Base-by-base conservation (phyloP, 2,113 vertebrate genomes). In the Polypterus bichir region DNA sequence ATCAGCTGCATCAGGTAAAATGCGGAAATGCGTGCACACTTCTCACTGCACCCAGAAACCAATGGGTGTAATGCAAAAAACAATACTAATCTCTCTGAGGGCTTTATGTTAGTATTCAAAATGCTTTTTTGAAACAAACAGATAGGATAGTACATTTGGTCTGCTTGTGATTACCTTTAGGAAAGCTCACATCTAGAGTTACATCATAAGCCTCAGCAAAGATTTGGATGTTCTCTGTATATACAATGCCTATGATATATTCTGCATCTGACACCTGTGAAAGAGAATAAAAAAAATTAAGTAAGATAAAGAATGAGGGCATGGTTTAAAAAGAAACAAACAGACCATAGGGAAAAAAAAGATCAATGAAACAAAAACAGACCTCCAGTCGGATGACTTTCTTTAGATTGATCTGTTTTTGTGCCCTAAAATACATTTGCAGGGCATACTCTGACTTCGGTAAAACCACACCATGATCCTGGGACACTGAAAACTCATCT, bases 181-280 rank as follows among this genome's bases (percentile, higher is more conserved):
- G 77, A 64, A 92, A 85, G 65, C 60, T 77, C 62, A 97, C 88
- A 65, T 74, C 84, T 76, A 97, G 61, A 46, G 81, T 67, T 3
- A 93, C 68, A 27, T 95, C 91, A 3, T 90, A 94, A 2, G 88
- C 85, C 56, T 98, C 94, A 0, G 89, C 91, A n/a, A 77, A 51
- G 59, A 98, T 10, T 4, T 76, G 58, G 48, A 98, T 85, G 65
- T 81, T 90, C 76, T 96, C 92, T 3, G 81, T 74, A n/a, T 95
- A 86, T 59, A 88, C 79, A 3, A 92, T 53, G 4, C 93, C 93
- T 47, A 93, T 59, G 44, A 92, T 64, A 9, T 91, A 88, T 7
- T 90, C 89, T 49, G 71, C 71, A 62, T 98, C 95, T 1, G 86
- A 88, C 47, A 97, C 84, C 95, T 97, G 73, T 60, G 47, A 68